A percentile compares a stretch with the other conserved stretches of the same genome.
phyloP scores from a whole-genome alignment of 2,113 vertebrate genomes.

The Leucopsar rothschildi region DNA sequence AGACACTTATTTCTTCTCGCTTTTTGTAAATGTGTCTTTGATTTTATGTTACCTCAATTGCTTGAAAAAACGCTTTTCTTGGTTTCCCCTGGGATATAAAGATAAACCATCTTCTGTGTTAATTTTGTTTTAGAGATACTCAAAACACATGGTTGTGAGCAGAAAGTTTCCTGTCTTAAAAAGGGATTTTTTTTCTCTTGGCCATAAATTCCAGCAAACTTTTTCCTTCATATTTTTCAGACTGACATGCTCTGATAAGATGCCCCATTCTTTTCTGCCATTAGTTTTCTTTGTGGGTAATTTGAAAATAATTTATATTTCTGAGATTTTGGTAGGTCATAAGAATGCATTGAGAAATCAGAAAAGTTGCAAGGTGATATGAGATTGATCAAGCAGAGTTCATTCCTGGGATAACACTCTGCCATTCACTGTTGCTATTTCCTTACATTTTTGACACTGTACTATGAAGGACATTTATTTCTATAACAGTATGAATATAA shows the following conservation, averaged over 20 bases:
- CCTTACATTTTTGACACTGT: neutral
- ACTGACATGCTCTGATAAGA: neutral
- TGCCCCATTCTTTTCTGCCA: neutral
- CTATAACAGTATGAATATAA: neutral
- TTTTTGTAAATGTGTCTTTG: neutral
- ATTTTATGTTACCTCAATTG: neutral
- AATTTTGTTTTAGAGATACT: neutral
- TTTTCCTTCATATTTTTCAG: constrained; percentile 17
- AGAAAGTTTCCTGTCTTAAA: neutral
- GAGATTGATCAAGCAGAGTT: constrained; percentile 17
- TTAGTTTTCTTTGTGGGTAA: neutral
- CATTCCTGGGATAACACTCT: neutral
- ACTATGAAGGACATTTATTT: neutral
- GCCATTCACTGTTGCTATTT: neutral
- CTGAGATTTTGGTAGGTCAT: neutral
- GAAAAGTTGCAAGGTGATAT: neutral
- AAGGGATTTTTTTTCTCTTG: neutral
- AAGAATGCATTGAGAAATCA: constrained; percentile 6
- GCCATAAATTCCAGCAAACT: neutral
- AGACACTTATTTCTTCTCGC: neutral
- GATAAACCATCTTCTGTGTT: neutral
- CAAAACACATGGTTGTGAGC: neutral
- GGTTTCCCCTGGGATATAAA: neutral
- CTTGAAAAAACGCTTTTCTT: neutral
- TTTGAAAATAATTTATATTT: constrained; percentile 20